These are phyloP conservation scores for Lucifuga dentata DNA, from an alignment of 2,113 vertebrate species.

Conservation along the genomic window DNA sequence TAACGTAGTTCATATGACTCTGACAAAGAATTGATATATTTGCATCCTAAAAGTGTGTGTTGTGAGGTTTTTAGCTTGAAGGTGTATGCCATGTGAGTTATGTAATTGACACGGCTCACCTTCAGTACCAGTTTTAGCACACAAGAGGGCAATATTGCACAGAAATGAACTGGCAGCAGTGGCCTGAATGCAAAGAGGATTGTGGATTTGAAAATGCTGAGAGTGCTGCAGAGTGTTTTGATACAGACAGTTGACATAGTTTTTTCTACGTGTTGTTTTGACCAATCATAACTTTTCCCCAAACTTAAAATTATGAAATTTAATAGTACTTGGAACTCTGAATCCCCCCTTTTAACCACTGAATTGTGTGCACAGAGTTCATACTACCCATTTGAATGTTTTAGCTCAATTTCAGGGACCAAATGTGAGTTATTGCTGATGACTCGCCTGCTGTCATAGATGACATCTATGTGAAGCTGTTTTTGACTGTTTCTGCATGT, in stretches of 20 bases:
- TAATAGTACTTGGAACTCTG: not conserved
- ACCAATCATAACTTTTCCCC: no score
- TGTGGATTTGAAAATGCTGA: conserved; percentile 29
- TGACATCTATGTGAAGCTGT: conserved; percentile 39
- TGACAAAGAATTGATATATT: not conserved
- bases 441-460: conserved; percentile 47
- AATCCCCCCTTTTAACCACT: not conserved
- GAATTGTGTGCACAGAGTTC: conserved; percentile 13
- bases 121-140: conserved; percentile 63
- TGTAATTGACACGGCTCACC: conserved; percentile 58
- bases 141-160: conserved; percentile 61
- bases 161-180: conserved; percentile 23
- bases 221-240: conserved; percentile 25
- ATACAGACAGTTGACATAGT: conserved; percentile 13
- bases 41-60: not conserved
- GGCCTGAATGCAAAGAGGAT: conserved; percentile 28
- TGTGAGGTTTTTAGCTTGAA: conserved; percentile 20
- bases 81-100: conserved; percentile 30
- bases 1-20: conserved; percentile 1
- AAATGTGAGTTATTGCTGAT: conserved; percentile 41
- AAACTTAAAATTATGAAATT: not conserved
- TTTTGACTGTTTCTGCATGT: conserved; percentile 32
- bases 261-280: not conserved
- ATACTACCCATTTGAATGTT: conserved; percentile 47
- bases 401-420: conserved; percentile 60